These are phyloP conservation scores for Catostylus mosaicus DNA, from an alignment of 30 jellyfish, hydroid and myxozoan species.

Conservation along the genomic window DNA sequence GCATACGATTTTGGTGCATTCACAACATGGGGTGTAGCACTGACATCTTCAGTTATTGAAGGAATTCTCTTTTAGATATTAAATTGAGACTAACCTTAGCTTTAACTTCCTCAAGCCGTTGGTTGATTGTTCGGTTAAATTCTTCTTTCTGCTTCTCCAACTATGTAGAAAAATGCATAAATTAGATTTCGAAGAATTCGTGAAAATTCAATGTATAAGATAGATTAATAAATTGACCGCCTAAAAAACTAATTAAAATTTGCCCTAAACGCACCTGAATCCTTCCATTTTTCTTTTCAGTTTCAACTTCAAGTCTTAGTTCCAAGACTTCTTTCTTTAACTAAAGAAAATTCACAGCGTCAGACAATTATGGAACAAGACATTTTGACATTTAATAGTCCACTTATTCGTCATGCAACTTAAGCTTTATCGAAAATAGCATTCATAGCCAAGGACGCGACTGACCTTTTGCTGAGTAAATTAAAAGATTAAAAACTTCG, in stretches of 20 bases:
- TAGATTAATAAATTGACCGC: neutral
- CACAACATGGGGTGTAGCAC: too few species aligned
- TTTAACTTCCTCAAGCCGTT: conserved; percentile 16
- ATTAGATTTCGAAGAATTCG: neutral
- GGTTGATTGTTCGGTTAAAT: conserved; percentile 3
- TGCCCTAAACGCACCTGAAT: conserved; percentile 23
- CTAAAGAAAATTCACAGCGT: conserved; percentile 10
- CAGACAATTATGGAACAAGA: neutral
- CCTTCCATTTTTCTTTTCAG: conserved; percentile 45
- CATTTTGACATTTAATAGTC: too few species aligned
- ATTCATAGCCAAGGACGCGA: too few species aligned
- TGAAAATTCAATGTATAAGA: neutral
- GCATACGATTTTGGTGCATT: too few species aligned
- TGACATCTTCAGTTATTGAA: neutral
- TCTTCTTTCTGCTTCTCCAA: conserved; percentile 52
- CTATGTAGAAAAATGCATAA: conserved; percentile 1
- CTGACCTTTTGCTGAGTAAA: too few species aligned
- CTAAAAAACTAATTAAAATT: neutral
- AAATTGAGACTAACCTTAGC: conserved; percentile 34
- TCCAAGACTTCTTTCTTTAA: conserved; percentile 46
- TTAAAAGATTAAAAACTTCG: too few species aligned
- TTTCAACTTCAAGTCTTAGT: conserved; percentile 33
- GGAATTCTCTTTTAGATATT: too few species aligned
- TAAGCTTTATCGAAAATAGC: too few species aligned
- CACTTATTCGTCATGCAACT: too few species aligned